These are phyloP conservation scores for Andricus quercusramuli DNA, from an alignment of 2,888 invertebrate species.

Conservation along the genomic window DNA sequence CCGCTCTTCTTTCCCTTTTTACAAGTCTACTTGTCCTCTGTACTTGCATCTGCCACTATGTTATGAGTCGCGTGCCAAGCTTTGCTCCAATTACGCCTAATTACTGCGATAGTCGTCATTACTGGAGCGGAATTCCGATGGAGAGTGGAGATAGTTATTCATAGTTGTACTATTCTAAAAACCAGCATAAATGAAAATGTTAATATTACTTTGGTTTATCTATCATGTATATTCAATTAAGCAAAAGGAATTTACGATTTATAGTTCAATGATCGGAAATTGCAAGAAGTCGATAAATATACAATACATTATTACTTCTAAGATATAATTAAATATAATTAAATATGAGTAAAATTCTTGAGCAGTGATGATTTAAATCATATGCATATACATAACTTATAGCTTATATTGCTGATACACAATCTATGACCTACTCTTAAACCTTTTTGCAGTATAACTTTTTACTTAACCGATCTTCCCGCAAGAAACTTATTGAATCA, in stretches of 20 bases:
- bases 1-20: slow-evolving; percentile 50
- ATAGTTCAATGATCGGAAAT: background rate
- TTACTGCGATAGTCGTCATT: slow-evolving; percentile 65
- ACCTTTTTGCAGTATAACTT: background rate
- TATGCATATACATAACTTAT: background rate
- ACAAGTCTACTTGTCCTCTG: slow-evolving; percentile 35
- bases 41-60: slow-evolving; percentile 59
- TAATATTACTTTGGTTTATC: background rate
- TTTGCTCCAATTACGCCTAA: slow-evolving; percentile 68
- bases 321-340: background rate
- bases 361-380: background rate
- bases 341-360: background rate
- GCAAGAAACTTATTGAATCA: slow-evolving; percentile 5
- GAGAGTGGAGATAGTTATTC: slow-evolving; percentile 55
- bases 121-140: slow-evolving; percentile 66
- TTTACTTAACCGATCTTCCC: background rate
- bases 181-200: background rate
- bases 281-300: background rate
- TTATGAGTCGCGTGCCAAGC: slow-evolving; percentile 64
- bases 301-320: background rate
- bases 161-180: background rate
- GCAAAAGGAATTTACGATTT: background rate
- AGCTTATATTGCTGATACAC: background rate
- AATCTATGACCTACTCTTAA: background rate
- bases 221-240: background rate